Evolutionary conservation across 1,140 invertebrate species (phyloP).

Genomic region (Anastrepha ludens): DNA sequence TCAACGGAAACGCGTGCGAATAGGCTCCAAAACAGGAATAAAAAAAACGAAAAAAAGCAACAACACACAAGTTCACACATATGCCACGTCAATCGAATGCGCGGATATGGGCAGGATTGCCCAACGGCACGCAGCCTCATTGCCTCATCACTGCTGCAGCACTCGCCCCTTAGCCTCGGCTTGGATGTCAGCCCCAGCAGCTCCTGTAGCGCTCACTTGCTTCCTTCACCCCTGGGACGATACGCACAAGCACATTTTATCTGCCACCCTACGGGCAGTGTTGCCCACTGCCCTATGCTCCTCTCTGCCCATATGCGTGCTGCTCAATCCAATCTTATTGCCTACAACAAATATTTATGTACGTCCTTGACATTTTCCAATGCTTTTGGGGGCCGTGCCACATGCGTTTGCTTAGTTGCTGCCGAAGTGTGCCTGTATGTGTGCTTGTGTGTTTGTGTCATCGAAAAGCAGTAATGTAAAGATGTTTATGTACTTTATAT

Average conservation of each 20-base stretch:
- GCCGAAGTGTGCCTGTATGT: neutral
- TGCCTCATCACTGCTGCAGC: neutral
- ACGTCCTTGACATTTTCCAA: conserved; percentile 45
- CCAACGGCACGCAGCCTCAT: neutral
- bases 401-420: neutral
- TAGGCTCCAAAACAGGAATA: neutral
- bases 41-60: neutral
- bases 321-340: neutral
- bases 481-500: neutral
- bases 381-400: conserved; percentile 10
- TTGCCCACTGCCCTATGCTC: neutral
- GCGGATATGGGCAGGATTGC: neutral
- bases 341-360: neutral
- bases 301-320: neutral
- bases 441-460: neutral
- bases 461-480: neutral
- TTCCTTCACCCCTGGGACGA: neutral
- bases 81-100: neutral
- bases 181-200: neutral
- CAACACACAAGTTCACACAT: neutral
- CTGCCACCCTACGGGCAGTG: neutral
- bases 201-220: neutral
- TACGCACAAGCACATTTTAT: neutral
- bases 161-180: neutral
- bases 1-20: neutral